These are phyloP conservation scores for Anabacerthia variegaticeps DNA, from an alignment of 2,797 vertebrate genomes.

Conservation along the genomic window DNA sequence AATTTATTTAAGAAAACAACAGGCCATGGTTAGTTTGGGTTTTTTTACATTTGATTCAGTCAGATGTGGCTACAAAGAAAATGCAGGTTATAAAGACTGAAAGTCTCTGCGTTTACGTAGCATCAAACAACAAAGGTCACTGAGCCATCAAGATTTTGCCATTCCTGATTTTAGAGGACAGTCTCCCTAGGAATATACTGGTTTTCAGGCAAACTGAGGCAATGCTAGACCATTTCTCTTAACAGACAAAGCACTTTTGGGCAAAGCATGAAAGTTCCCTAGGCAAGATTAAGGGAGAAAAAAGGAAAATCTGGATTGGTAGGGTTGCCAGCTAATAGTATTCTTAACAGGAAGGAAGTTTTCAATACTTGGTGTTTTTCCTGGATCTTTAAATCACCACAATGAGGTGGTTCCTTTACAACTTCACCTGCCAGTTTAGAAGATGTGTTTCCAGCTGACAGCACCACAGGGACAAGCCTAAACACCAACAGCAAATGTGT, in stretches of 20 bases:
- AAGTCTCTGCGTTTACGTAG: neutral
- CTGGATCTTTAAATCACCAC: neutral
- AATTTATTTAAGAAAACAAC: neutral
- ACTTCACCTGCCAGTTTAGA: neutral
- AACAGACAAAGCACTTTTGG: neutral
- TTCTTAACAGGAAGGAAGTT: neutral
- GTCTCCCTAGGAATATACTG: neutral
- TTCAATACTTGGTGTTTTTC: neutral
- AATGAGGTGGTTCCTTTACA: neutral
- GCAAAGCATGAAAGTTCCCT: neutral
- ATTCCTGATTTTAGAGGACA: neutral
- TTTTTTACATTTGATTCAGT: neutral
- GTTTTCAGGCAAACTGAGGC: neutral
- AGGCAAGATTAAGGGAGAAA: neutral
- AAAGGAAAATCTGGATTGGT: neutral
- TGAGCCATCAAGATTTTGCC: neutral
- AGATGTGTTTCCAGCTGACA: neutral
- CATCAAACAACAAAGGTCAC: neutral
- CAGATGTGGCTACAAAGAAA: neutral
- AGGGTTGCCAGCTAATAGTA: neutral
- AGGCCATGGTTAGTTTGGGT: neutral
- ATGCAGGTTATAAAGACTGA: neutral
- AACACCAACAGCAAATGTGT: fast-evolving
- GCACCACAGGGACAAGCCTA: neutral
- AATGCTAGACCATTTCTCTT: neutral